A percentile compares a stretch with the other conserved stretches of the same genome.
Conservation (phyloP, 2,797 vertebrate genomes). For the Numenius phaeopus region DNA sequence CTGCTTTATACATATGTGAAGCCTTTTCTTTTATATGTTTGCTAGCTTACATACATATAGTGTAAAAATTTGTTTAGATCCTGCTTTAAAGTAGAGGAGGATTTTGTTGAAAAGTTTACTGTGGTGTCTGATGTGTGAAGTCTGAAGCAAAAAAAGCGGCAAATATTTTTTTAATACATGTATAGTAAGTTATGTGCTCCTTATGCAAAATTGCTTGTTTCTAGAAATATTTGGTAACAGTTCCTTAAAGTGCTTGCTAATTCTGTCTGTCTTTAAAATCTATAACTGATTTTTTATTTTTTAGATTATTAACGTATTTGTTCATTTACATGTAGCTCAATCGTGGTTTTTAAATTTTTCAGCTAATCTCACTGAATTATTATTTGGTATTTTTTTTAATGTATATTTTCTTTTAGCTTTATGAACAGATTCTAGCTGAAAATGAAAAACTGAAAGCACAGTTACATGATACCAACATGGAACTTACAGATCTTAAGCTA, state of each 20-base stretch:
- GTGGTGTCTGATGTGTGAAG: not conserved
- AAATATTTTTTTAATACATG: not conserved
- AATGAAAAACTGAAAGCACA: slow-evolving; percentile 98
- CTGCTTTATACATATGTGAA: not conserved
- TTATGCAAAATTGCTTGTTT: not conserved
- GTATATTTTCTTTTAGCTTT: slow-evolving; percentile 85
- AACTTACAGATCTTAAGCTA: slow-evolving; percentile 94
- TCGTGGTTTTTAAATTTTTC: not conserved
- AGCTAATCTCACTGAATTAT: not conserved
- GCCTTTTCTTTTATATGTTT: not conserved
- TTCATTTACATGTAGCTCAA: not conserved
- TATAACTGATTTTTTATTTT: not conserved
- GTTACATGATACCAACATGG: slow-evolving; percentile 95
- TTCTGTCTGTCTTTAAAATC: not conserved
- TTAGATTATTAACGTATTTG: not conserved
- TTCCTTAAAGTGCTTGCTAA: not conserved
- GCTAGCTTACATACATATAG: not conserved
- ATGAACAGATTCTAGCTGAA: slow-evolving; percentile 97
- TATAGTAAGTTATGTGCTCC: not conserved
- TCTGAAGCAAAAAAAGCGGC: not conserved
- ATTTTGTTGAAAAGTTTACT: not conserved
- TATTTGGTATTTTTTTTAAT: not conserved
- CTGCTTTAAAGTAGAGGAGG: slow-evolving; percentile 21
- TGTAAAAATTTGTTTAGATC: not conserved
- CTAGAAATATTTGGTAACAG: not conserved